phyloP scores from a whole-genome alignment of 2,888 invertebrate genomes.

The Chrysotoxum bicinctum region DNA sequence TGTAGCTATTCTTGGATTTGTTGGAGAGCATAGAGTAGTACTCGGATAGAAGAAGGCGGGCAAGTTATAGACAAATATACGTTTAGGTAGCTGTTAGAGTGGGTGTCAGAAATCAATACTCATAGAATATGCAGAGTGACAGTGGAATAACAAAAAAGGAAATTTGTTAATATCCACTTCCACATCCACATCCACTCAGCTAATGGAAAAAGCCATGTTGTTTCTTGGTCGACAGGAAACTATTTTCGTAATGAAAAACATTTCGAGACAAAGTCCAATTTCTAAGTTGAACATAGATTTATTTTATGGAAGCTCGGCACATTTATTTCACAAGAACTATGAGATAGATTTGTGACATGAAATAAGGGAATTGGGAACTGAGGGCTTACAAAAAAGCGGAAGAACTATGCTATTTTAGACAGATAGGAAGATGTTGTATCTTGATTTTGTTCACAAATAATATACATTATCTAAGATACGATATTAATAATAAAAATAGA shows the following conservation, averaged over 20 bases:
- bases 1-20: constrained; percentile 8
- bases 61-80: not conserved
- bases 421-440: no score
- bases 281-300: not conserved
- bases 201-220: constrained; percentile 3
- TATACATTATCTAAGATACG: no score
- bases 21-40: not conserved
- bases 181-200: constrained; percentile 25
- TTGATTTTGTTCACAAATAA: no score
- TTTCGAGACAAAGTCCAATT: not conserved
- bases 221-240: constrained; percentile 10
- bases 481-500: no score
- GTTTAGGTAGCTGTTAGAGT: constrained; percentile 22
- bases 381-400: no score
- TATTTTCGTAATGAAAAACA: constrained; percentile 15
- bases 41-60: not conserved
- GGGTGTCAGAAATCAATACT: constrained; percentile 34
- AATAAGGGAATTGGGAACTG: not conserved
- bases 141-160: constrained; percentile 17
- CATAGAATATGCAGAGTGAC: constrained; percentile 42
- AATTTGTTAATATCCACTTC: constrained; percentile 19
- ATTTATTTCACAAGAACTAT: not conserved
- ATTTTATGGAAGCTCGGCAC: not conserved
- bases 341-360: not conserved
- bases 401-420: no score